phyloP scores from a whole-genome alignment of 1,140 invertebrate species.

The Riptortus pedestris region DNA sequence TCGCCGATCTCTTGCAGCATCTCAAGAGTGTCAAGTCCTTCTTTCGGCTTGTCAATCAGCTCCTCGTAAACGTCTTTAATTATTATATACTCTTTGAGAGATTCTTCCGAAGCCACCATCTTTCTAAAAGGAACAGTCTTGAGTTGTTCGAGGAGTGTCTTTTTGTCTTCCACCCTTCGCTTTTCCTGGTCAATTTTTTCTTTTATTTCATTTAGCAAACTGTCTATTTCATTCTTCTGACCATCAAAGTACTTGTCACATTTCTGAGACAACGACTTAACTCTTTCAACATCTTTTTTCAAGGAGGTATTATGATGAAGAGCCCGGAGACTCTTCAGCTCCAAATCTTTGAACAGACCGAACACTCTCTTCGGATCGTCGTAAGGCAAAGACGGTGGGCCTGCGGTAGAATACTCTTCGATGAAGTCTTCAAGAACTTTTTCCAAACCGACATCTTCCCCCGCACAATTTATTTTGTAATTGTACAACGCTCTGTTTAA shows the following conservation, averaged over 20 bases:
- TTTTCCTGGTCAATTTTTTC: neutral
- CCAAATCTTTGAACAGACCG: neutral
- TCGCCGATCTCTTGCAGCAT: constrained; percentile 6
- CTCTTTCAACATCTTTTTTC: neutral
- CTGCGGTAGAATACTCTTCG: neutral
- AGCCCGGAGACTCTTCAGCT: neutral
- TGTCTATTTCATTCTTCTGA: neutral
- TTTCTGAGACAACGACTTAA: neutral
- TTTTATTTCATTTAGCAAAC: neutral
- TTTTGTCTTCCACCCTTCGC: neutral
- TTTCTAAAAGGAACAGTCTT: neutral
- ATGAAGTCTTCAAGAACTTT: constrained; percentile 10
- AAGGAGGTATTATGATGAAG: neutral
- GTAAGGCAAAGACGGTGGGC: neutral
- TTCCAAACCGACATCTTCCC: neutral
- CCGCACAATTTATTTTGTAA: neutral
- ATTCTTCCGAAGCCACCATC: neutral
- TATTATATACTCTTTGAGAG: neutral
- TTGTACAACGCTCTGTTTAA: neutral
- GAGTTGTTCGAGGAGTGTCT: neutral
- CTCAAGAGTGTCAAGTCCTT: neutral
- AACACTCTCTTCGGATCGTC: neutral
- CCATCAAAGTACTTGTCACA: neutral
- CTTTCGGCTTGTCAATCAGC: neutral
- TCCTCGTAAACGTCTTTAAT: constrained; percentile 1